Evolutionary conservation across 35 echinoderm and acorn worm species (phyloP), one percentile per base, ranked within the genome.

Genomic region (Apostichopus japonicus): DNA sequence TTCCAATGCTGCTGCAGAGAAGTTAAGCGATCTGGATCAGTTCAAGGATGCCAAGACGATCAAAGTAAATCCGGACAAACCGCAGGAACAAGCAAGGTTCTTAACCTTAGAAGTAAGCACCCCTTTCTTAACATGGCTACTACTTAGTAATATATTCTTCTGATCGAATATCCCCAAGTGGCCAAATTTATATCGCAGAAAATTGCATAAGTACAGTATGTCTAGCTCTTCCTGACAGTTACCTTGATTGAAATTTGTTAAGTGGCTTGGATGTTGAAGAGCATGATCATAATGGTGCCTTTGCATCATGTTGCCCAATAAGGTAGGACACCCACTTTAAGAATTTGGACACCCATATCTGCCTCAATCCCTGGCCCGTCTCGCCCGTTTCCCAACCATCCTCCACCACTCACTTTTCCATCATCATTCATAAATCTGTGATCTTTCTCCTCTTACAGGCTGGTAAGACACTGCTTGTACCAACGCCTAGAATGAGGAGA

Each of bases 1-100:
- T 53, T 92, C 96, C 14, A 87, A 89, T 75, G 94, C 94, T 77
- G 96, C 96, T 33, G 75, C 86, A 21, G 94, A 98, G 59, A 77
- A 79, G 81, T 90, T 98, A 5, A 93, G 93, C 22, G 77, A 90
- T n/a, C 59, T 98, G 19, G 94, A 94, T 80, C 77, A 19, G 21
- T 98, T 98, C 77, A 83, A 92, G 72, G 87, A 86, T 79, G 94
- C 96, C 6, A 95, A 86, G 53, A 98, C 96, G 3, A 82, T 98
- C 3, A 98, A 98, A 79, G 73, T 98, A 14, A 98, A 98, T 83
- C 96, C 96, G 76, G 96, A 98, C 82, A 98, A 98, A 71, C 96
- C 96, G 4, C 96, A 98, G 72, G 94, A 95, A 63, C 94, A 98
- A 67, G 96, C 94, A 7, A 91, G 96, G 63, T 98, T 98, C 67